Percentiles rank a stretch among this genome's conserved stretches.
These are phyloP conservation scores for Dasypus novemcinctus DNA, from an alignment of 2,113 vertebrate genomes.

Conservation along the genomic window DNA sequence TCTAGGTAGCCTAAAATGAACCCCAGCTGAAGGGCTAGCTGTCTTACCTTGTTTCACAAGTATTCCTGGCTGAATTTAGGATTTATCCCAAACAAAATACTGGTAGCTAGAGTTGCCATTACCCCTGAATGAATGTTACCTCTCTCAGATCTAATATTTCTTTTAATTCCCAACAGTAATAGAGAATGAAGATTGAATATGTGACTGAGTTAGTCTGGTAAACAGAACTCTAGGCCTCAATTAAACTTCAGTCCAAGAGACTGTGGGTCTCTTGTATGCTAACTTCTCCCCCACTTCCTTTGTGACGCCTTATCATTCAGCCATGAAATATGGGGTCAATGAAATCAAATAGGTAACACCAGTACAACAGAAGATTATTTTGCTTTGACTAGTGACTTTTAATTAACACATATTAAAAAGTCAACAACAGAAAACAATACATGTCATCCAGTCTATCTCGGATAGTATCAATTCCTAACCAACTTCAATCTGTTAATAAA, in stretches of 20 bases:
- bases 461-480: too few relatives aligned
- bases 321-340: not conserved
- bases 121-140: not conserved
- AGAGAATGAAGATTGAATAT: not conserved
- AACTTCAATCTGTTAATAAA: too few relatives aligned
- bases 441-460: too few relatives aligned
- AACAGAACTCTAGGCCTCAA: not conserved
- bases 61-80: not conserved
- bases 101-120: not conserved
- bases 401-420: too few relatives aligned
- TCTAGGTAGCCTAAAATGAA: not conserved
- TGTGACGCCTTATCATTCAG: not conserved
- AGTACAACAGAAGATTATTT: too few relatives aligned
- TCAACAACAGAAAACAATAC: too few relatives aligned
- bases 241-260: too few relatives aligned
- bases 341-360: too few relatives aligned
- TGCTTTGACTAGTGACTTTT: too few relatives aligned
- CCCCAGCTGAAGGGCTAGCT: not conserved
- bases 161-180: not conserved
- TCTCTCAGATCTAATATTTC: not conserved
- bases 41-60: not conserved
- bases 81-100: not conserved
- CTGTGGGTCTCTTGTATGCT: not conserved
- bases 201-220: not conserved
- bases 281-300: not conserved